These are phyloP conservation scores for Scrobipalpa atriplicella DNA, from an alignment of 2,888 invertebrate genomes.

Conservation along the genomic window DNA sequence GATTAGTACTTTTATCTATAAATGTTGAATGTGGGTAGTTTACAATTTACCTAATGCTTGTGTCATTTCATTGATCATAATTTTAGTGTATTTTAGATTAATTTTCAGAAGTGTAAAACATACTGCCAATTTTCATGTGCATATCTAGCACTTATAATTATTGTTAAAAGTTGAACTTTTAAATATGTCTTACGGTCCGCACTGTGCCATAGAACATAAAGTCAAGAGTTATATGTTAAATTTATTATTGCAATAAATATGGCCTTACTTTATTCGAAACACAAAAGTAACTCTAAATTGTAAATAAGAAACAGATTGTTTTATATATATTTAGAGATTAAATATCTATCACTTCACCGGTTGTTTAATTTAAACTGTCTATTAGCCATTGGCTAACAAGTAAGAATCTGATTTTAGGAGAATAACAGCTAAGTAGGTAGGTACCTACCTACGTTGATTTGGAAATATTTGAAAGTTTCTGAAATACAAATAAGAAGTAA, in stretches of 20 bases:
- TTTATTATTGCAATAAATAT: slow-evolving; percentile 22
- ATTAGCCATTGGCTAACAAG: too few relatives aligned
- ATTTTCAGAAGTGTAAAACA: slow-evolving; percentile 33
- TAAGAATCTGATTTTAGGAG: too few relatives aligned
- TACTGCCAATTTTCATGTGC: slow-evolving; percentile 61
- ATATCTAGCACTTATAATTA: slow-evolving; percentile 30
- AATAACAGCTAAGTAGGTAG: too few relatives aligned
- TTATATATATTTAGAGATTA: slow-evolving; percentile 75
- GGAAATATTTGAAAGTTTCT: too few relatives aligned
- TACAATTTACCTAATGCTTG: not conserved
- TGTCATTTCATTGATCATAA: slow-evolving; percentile 12
- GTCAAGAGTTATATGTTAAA: not conserved
- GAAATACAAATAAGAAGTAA: too few relatives aligned
- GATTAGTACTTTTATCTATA: not conserved
- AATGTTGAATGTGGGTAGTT: not conserved
- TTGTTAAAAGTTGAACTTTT: slow-evolving; percentile 33
- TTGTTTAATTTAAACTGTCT: slow-evolving; percentile 47
- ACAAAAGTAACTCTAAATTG: slow-evolving; percentile 40
- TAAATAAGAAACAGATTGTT: slow-evolving; percentile 69
- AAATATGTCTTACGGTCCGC: slow-evolving; percentile 41
- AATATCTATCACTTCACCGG: slow-evolving; percentile 60
- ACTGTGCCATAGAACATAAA: slow-evolving; percentile 64
- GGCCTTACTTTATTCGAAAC: slow-evolving; percentile 26
- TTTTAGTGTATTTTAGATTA: slow-evolving; percentile 12
- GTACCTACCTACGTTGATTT: too few relatives aligned